Conservation (phyloP, 2,113 vertebrate genomes). For the Excalfactoria chinensis region DNA sequence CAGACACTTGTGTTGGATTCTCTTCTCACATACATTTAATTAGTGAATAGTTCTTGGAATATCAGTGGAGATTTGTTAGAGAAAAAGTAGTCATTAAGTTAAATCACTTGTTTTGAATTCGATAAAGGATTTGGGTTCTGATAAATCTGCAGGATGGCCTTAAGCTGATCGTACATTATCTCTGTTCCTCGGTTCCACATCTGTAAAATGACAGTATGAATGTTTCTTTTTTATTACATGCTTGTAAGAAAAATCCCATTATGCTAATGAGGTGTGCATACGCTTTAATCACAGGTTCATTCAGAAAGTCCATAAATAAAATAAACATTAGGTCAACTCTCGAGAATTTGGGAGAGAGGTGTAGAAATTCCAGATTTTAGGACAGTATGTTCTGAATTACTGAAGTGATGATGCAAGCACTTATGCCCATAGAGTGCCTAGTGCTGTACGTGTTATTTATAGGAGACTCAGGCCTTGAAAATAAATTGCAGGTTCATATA, state of each 20-base stretch:
- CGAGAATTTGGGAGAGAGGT: constrained; percentile 3
- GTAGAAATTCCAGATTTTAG: constrained; percentile 26
- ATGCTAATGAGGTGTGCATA: constrained; percentile 52
- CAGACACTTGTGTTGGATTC: not conserved
- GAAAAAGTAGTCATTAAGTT: not conserved
- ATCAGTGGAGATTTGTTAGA: not conserved
- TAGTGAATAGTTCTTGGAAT: not conserved
- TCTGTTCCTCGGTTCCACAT: constrained; percentile 17
- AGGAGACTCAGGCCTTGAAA: constrained; percentile 18
- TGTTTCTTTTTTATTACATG: constrained; percentile 25
- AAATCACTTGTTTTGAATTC: not conserved
- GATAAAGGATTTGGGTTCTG: not conserved
- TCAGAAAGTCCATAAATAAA: constrained; percentile 37
- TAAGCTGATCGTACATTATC: not conserved
- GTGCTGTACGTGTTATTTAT: constrained; percentile 40
- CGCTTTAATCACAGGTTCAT: constrained; percentile 58
- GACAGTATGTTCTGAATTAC: constrained; percentile 31
- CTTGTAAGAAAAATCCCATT: constrained; percentile 49
- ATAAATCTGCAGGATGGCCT: constrained; percentile 2
- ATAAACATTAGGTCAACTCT: constrained; percentile 14
- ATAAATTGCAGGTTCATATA: constrained; percentile 37
- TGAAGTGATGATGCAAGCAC: constrained; percentile 33
- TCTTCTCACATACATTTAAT: not conserved
- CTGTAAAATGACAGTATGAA: constrained; percentile 34
- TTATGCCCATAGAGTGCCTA: not conserved